Conservation (phyloP, 2,797 vertebrate genomes). For the Arctocebus calabarensis region DNA sequence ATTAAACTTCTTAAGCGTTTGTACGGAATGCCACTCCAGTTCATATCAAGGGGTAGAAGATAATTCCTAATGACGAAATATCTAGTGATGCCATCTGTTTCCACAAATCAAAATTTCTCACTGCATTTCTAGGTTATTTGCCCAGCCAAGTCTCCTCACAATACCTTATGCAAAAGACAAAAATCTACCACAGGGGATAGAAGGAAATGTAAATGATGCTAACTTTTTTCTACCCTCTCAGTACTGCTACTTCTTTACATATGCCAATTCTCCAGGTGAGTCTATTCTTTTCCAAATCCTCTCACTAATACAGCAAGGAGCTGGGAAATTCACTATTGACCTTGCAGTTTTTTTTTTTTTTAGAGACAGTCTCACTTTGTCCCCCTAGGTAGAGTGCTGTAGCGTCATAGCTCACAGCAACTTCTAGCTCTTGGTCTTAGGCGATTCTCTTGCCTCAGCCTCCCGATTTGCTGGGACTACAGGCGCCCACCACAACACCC, state of each 20-base stretch:
- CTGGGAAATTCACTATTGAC: not conserved
- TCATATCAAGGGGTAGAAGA: slow-evolving; percentile 51
- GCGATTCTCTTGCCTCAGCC: too few species aligned
- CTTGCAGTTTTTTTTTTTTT: not conserved
- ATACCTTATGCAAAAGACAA: slow-evolving; percentile 56
- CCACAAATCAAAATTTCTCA: slow-evolving; percentile 67
- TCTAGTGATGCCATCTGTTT: slow-evolving; percentile 43
- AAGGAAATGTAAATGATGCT: slow-evolving; percentile 58
- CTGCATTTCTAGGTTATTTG: slow-evolving; percentile 55
- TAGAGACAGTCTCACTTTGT: too few species aligned
- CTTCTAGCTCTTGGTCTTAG: too few species aligned
- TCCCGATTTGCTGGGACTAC: too few species aligned
- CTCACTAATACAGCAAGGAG: not conserved
- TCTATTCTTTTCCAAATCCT: slow-evolving; percentile 55
- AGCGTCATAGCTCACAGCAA: too few species aligned
- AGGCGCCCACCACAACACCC: too few species aligned
- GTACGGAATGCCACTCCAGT: not conserved
- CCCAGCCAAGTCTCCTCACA: slow-evolving; percentile 17
- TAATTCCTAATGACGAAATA: slow-evolving; percentile 51
- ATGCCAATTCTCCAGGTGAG: slow-evolving; percentile 53
- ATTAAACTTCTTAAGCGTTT: slow-evolving; percentile 34
- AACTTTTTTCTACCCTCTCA: slow-evolving; percentile 12
- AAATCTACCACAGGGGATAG: slow-evolving; percentile 20
- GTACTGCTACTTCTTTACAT: slow-evolving; percentile 60
- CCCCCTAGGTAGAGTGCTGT: too few species aligned